phyloP scores from a whole-genome alignment of 2,113 vertebrate species.

The Struthidea cinerea region DNA sequence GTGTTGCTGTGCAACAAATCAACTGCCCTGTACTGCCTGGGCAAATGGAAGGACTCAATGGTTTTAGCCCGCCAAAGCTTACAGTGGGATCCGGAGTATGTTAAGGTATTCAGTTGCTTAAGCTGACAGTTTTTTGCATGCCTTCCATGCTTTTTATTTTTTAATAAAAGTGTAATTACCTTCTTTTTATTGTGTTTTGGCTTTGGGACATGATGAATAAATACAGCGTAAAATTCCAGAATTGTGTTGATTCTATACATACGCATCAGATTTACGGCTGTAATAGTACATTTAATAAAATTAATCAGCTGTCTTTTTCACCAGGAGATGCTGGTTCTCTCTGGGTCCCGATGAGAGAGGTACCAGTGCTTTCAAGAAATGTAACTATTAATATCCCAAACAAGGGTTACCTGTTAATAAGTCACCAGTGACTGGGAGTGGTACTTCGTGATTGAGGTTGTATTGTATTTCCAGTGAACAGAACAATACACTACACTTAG shows the following conservation, averaged over 20 bases:
- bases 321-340: not conserved
- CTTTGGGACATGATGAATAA: not conserved
- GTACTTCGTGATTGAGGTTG: not conserved
- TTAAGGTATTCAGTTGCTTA: conserved; percentile 68
- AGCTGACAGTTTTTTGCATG: not conserved
- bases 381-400: not conserved
- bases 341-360: not conserved
- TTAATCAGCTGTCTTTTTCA: not conserved
- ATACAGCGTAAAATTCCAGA: not conserved
- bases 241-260: not conserved
- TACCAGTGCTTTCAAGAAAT: not conserved
- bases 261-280: not conserved
- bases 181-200: not conserved
- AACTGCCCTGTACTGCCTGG: conserved; percentile 70
- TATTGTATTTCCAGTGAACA: not conserved
- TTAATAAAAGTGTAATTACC: not conserved
- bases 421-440: not conserved
- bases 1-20: conserved; percentile 76
- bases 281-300: not conserved
- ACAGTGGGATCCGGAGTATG: conserved; percentile 51
- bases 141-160: not conserved
- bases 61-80: conserved; percentile 65
- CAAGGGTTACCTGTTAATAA: not conserved
- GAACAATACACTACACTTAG: not conserved
- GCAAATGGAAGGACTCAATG: conserved; percentile 67